Conservation (phyloP, 2,797 vertebrate species). For the Gastrophryne carolinensis region DNA sequence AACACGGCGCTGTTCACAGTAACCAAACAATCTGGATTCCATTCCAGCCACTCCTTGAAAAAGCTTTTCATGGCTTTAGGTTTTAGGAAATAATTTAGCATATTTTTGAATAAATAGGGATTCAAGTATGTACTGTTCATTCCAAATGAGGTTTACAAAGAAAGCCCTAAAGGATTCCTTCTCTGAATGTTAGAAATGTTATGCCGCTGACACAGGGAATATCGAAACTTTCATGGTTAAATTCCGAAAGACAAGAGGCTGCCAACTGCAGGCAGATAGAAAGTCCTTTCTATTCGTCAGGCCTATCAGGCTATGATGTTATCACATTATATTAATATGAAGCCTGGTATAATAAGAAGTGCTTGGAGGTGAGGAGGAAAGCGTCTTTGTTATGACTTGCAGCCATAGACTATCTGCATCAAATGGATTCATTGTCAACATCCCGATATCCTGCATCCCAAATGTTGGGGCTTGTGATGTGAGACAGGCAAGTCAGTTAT, state of each 20-base stretch:
- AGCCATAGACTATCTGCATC: constrained; percentile 61
- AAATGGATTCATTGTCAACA: constrained; percentile 59
- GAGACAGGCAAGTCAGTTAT: constrained; percentile 46
- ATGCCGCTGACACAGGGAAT: not conserved
- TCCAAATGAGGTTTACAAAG: constrained; percentile 10
- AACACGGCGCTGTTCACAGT: constrained; percentile 14
- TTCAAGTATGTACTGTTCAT: not conserved
- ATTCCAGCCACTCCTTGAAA: constrained; percentile 9
- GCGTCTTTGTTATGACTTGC: constrained; percentile 60
- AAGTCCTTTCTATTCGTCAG: constrained; percentile 49
- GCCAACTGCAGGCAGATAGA: constrained; percentile 59
- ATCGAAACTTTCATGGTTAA: constrained; percentile 51
- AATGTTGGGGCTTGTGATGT: constrained; percentile 52
- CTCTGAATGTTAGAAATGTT: not conserved
- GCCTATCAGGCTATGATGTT: constrained; percentile 59
- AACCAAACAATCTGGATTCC: constrained; percentile 34
- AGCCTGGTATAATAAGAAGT: constrained; percentile 63
- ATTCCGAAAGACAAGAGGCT: constrained; percentile 60
- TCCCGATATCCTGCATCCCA: constrained; percentile 51
- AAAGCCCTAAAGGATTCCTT: constrained; percentile 2
- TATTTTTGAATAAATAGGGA: constrained; percentile 37
- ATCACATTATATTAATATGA: constrained; percentile 60
- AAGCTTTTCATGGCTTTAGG: constrained; percentile 7
- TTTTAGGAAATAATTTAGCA: constrained; percentile 34
- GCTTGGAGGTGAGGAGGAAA: constrained; percentile 61